Base-by-base conservation (phyloP, 2,888 invertebrate genomes). In the Invenusta paracnida region DNA sequence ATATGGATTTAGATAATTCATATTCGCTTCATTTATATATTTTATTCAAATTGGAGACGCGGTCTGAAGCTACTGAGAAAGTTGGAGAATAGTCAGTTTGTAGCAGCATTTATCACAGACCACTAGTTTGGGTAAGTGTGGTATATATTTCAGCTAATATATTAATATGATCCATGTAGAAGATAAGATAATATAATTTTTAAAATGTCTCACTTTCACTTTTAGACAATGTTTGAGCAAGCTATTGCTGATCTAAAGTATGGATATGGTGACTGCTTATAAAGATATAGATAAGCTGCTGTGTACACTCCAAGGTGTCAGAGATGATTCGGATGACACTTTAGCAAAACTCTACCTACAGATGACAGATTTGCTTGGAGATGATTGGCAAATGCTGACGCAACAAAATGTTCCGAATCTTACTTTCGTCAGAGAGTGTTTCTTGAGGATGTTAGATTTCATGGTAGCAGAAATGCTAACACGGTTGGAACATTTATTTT, bases 391-490 rank as follows among this genome's bases (percentile, higher is more conserved):
- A n/a, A n/a, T n/a, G n/a, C n/a, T n/a, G n/a, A n/a, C n/a, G n/a
- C 73, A 73, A 23, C 73, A 73, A 25, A 73, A 25, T 13, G 73
- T 73, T 23, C 73, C 27, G 73, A 73, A 25, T 23, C 73, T 23
- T 73, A 73, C 2, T 73, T 73, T 73, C 73, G 27, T 5, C 73
- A 23, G 27, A 73, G 11, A 73, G 27, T 25, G 27, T 73, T 48
- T 23, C 73, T 23, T 73, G 27, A 25, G 17, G 73, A 73, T 73
- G 73, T 73, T 73, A 23, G 73, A 73, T 23, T 73, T 5, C 73
- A 73, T 73, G 11, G 25, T 73, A 73, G 73, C 73, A 73, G 73
- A 73, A 73, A 73, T 73, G 17, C 73, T 2, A 73, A 73, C 73
- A 73, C 5, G 48, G 48, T 48, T 48, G 48, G 48, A 48, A 17